Evolutionary conservation across 2,888 invertebrate genomes (phyloP).

Genomic region (Trachelus stipa): DNA sequence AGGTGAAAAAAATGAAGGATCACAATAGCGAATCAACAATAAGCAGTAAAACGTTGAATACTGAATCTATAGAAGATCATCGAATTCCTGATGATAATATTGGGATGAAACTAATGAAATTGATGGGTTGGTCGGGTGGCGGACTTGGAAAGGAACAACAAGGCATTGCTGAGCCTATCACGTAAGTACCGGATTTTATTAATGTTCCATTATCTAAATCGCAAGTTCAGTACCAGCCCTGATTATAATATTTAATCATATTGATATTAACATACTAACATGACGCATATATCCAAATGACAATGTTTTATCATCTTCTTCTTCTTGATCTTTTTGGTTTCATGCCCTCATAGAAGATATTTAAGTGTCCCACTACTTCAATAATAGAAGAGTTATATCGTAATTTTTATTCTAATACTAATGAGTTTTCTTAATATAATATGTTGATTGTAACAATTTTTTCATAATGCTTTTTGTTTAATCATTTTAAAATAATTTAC

Average conservation of each 20-base stretch:
- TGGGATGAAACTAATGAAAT: slow-evolving; percentile 70
- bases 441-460: background rate
- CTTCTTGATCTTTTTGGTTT: too few species aligned
- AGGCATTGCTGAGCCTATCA: slow-evolving; percentile 70
- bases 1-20: slow-evolving; percentile 27
- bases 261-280: background rate
- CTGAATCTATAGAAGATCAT: slow-evolving; percentile 4
- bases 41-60: slow-evolving; percentile 13
- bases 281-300: background rate
- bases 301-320: too few species aligned
- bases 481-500: background rate
- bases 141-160: slow-evolving; percentile 70
- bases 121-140: slow-evolving; percentile 74
- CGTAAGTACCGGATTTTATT: slow-evolving; percentile 48
- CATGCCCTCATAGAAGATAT: too few species aligned
- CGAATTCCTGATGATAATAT: slow-evolving; percentile 64
- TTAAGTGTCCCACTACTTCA: too few species aligned
- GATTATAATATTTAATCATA: background rate
- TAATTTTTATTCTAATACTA: too few species aligned
- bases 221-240: background rate
- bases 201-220: background rate
- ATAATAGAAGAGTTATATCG: background rate
- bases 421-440: background rate
- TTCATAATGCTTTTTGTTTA: too few species aligned
- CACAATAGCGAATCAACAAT: slow-evolving; percentile 25